Conservation (phyloP, 2,797 vertebrate species). For the Pelobates cultripes region DNA sequence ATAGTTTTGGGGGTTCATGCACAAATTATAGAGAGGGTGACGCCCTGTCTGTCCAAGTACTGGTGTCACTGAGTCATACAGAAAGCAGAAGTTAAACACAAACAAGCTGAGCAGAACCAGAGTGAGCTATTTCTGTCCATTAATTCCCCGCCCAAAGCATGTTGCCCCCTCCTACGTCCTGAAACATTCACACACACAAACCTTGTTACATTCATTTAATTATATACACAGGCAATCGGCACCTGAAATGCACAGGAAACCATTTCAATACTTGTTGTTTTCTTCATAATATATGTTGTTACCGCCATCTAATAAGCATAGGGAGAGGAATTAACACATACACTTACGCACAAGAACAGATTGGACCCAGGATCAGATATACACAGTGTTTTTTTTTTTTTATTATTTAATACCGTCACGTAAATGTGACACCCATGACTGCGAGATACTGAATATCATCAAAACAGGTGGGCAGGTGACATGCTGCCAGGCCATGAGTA, state of each 20-base stretch:
- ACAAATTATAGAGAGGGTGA: slow-evolving; percentile 3
- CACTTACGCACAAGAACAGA: background rate
- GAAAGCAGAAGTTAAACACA: slow-evolving; percentile 76
- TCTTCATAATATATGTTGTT: background rate
- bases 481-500: slow-evolving; percentile 8
- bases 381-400: background rate
- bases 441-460: background rate
- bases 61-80: slow-evolving; percentile 68
- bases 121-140: slow-evolving; percentile 44
- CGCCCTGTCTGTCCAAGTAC: background rate
- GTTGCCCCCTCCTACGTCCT: slow-evolving; percentile 33
- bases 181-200: slow-evolving; percentile 4
- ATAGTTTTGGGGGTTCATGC: background rate
- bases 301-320: no score
- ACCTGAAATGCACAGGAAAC: no score
- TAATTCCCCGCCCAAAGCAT: slow-evolving; percentile 31
- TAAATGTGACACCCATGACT: background rate
- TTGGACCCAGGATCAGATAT: background rate
- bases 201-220: background rate
- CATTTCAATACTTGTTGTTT: background rate
- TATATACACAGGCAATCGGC: background rate
- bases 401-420: background rate
- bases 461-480: slow-evolving; percentile 1
- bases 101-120: slow-evolving; percentile 75
- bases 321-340: no score